Evolutionary conservation across 2,888 invertebrate species (phyloP).

Genomic region (Lordiphosa andalusiaca): DNA sequence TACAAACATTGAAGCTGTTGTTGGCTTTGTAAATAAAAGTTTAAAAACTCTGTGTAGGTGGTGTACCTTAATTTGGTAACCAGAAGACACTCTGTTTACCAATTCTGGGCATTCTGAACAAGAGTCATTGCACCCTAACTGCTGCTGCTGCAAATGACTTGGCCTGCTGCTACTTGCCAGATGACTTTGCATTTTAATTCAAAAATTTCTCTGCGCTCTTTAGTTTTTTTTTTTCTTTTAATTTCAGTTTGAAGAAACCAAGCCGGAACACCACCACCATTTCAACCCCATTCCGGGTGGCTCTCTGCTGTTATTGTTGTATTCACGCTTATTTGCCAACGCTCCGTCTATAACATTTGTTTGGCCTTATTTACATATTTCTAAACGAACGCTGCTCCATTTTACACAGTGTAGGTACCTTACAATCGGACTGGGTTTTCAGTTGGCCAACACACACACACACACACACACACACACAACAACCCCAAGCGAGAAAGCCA

Average conservation of each 20-base stretch:
- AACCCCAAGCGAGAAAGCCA: conserved; percentile 51
- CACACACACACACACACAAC: conserved; percentile 3
- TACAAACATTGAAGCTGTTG: no score
- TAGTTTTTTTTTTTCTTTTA: conserved; percentile 19
- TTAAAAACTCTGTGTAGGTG: no score
- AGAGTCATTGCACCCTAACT: conserved; percentile 7
- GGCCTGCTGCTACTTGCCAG: conserved; percentile 28
- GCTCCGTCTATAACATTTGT: conserved; percentile 46
- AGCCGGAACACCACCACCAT: conserved; percentile 48
- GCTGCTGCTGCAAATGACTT: conserved; percentile 16
- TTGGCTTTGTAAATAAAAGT: no score
- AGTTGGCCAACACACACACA: background rate
- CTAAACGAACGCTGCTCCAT: conserved; percentile 44
- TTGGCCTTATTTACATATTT: conserved; percentile 60
- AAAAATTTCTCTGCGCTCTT: conserved; percentile 24
- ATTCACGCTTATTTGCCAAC: conserved; percentile 55
- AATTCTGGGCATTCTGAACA: background rate
- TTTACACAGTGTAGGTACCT: conserved; percentile 28
- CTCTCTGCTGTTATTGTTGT: conserved; percentile 26
- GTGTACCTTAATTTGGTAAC: no score
- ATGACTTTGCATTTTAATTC: conserved; percentile 21
- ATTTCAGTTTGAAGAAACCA: conserved; percentile 46
- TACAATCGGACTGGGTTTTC: conserved; percentile 2
- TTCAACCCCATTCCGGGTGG: conserved; percentile 43
- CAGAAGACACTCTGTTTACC: no score